Evolutionary conservation across 2,888 invertebrate genomes (phyloP), one percentile per base, ranked within the genome.

Genomic region (Agrilus cyanescens): DNA sequence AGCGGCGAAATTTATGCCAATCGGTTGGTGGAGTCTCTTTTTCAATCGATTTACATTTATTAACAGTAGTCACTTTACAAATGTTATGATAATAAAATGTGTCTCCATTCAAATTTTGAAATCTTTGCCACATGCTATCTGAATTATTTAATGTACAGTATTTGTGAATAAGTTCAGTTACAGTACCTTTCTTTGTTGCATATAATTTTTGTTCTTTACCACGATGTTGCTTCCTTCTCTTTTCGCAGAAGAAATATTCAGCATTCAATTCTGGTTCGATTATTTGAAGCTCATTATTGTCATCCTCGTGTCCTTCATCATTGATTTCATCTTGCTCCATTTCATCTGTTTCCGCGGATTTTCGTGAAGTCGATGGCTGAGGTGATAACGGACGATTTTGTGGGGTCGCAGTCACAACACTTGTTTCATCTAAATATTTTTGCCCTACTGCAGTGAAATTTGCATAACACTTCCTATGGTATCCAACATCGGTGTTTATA

Each of bases 401-500:
- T 44, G 25, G 39, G 32, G 45, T 46, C 16, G 41, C 32, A 30
- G 37, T 43, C 38, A 44, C 44, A 39, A 40, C 37, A 31, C 37
- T 44, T 39, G 42, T 41, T 46, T 43, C 44, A 44, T 46, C 39
- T 5, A 37, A 37, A 29, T 37, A 37, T 42, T 42, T 37, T n/a
- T 14, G 12, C 37, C 37, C 37, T 16, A 50, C 34, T 33, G 39
- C 42, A 42, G 48, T 50, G 46, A 50, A 50, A 43, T 36, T 50
- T 29, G 38, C 42, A 32, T 46, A 48, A 41, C 44, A 50, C 31
- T 50, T 31, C 44, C 41, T 48, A 33, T 46, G 48, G 43, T 46
- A 50, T 43, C 46, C 48, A 48, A 46, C 49, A 40, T 37, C 48
- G 35, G 40, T 38, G 44, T 46, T 45, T 18, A 47, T 40, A 37